Percentiles rank a stretch among this genome's conserved stretches.
Evolutionary conservation across 2,888 invertebrate species (phyloP).

Genomic region (Drosophila hamatofila): DNA sequence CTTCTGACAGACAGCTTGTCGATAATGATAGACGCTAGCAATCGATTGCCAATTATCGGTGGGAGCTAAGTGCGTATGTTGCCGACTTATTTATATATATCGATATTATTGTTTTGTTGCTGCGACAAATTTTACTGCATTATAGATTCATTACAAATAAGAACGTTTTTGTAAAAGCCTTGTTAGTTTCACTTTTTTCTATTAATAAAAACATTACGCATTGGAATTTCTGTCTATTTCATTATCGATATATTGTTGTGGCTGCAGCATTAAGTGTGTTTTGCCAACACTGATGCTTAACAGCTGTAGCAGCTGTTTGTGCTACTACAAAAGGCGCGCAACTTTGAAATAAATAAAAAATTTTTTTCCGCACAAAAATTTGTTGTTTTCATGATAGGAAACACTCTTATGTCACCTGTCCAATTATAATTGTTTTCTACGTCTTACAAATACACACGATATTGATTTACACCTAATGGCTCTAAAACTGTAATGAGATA

Average conservation of each 20-base stretch:
- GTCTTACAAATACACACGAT: constrained; percentile 11
- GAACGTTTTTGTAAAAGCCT: fast-evolving
- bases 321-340: not conserved
- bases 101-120: constrained; percentile 16
- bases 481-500: constrained; percentile 45
- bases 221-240: too few relatives aligned
- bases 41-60: constrained; percentile 2
- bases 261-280: too few relatives aligned
- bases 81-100: not conserved
- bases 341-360: not conserved
- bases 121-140: not conserved
- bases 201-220: not conserved
- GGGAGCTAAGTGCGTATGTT: not conserved
- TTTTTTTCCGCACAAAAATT: not conserved
- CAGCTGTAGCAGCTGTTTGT: constrained; percentile 1
- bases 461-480: constrained; percentile 6
- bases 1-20: constrained; percentile 19
- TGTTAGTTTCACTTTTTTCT: not conserved
- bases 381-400: constrained; percentile 1
- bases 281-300: not conserved
- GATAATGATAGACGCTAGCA: constrained; percentile 6
- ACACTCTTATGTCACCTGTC: constrained; percentile 14
- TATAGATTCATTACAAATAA: not conserved
- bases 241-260: not conserved
- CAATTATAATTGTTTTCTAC: constrained; percentile 9